phyloP scores from a whole-genome alignment of 1,140 invertebrate genomes.

The Eupeodes corollae region DNA sequence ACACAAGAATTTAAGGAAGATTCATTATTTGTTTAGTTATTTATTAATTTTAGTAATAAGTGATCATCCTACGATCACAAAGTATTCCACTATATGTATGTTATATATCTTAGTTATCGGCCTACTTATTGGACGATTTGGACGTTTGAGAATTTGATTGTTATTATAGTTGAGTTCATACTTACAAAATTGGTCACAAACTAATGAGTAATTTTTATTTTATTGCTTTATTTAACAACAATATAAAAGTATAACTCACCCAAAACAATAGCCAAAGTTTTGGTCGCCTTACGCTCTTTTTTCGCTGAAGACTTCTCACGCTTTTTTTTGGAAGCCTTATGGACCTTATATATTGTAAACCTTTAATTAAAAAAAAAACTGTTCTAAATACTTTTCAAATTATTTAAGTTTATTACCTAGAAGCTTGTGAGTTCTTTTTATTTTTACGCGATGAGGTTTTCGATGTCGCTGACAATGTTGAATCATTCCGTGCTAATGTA shows the following conservation, averaged over 20 bases:
- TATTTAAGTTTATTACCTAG: constrained; percentile 24
- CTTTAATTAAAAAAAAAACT: constrained; percentile 29
- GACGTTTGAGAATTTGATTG: no score
- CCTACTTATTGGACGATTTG: no score
- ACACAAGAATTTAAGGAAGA: no score
- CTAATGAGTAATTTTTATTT: no score
- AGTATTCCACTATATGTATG: no score
- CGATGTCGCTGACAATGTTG: constrained; percentile 36
- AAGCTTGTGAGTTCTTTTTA: constrained; percentile 38
- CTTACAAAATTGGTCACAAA: no score
- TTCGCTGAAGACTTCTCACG: constrained; percentile 88
- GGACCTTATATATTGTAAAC: constrained; percentile 85
- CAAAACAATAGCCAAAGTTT: constrained; percentile 95
- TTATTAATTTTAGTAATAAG: no score
- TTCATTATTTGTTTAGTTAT: no score
- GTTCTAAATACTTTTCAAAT: not conserved
- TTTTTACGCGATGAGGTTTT: constrained; percentile 37
- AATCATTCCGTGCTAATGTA: constrained; percentile 37
- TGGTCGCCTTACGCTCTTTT: constrained; percentile 97
- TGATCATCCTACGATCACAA: no score
- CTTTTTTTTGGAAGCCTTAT: constrained; percentile 90
- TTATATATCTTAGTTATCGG: no score
- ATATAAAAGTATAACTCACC: constrained; percentile 68
- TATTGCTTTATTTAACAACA: no score
- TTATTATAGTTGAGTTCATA: no score